These are phyloP conservation scores for Channa maculata DNA, from an alignment of 2,113 vertebrate species.

Conservation along the genomic window DNA sequence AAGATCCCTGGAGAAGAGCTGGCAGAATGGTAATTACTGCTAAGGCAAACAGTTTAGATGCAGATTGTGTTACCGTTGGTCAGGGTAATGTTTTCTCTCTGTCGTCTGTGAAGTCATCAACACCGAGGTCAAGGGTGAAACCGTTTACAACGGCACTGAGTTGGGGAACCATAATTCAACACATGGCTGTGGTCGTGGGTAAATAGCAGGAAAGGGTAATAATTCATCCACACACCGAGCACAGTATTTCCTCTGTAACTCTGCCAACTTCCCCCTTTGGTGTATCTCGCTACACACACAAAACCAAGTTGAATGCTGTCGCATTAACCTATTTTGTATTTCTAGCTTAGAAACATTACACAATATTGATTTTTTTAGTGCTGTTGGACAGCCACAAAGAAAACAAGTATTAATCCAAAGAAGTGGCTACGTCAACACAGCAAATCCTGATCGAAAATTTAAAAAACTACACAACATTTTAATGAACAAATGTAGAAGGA, in stretches of 20 bases:
- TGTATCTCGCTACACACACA: constrained; percentile 28
- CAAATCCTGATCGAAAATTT: too few species aligned
- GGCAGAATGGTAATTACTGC: constrained; percentile 52
- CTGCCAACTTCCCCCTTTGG: constrained; percentile 70
- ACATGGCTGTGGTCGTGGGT: constrained; percentile 44
- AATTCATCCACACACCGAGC: constrained; percentile 78
- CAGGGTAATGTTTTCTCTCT: constrained; percentile 34
- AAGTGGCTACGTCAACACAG: too few species aligned
- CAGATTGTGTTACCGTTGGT: constrained; percentile 55
- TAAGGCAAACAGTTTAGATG: constrained; percentile 54
- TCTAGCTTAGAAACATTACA: too few species aligned
- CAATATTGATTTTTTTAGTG: too few species aligned
- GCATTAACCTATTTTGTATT: too few species aligned
- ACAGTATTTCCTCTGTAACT: constrained; percentile 75
- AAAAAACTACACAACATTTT: too few species aligned
- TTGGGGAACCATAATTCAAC: constrained; percentile 70
- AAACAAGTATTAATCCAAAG: too few species aligned
- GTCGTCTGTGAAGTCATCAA: constrained; percentile 2
- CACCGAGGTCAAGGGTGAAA: constrained; percentile 67
- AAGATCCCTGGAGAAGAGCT: constrained; percentile 33
- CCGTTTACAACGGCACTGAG: constrained; percentile 57
- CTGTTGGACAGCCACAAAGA: too few species aligned
- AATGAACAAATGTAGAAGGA: too few species aligned
- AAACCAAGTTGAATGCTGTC: too few species aligned
- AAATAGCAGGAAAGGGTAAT: constrained; percentile 81